Evolutionary conservation across 2,888 invertebrate species (phyloP), one percentile per base, ranked within the genome.

Genomic region (Neria commutata): DNA sequence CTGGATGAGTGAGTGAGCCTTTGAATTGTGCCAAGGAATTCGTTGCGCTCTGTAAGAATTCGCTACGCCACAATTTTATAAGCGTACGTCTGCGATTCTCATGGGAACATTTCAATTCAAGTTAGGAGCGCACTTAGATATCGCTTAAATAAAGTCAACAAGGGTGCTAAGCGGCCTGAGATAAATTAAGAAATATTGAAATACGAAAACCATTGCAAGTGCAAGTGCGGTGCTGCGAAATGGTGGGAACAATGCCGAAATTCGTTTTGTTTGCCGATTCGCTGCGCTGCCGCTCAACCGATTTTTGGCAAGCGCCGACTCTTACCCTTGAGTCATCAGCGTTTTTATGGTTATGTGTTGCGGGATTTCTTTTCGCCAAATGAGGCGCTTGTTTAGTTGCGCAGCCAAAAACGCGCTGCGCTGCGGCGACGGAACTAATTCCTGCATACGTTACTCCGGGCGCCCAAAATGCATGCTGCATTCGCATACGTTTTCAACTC

Each of bases 21-120:
- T 51, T 55, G 58, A 49, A 60, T 58, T 64, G 62, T 63, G 61
- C 56, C 56, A 61, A 47, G 60, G 64, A 69, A 81, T 81, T 81
- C 69, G 81, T 61, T 76, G 67, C 75, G 80, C 81, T 78, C 75
- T 78, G 81, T 78, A 73, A 74, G 66, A 75, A 81, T 81, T 81
- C 61, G 80, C 52, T 64, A 72, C 65, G 72, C 75, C 29, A 70
- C 66, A 74, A 68, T 70, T 33, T 42, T 45, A 23, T 47, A 46
- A 33, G 54, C 54, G 23, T 24, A 29, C 29, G 40, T 26, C 10
- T 19, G 40, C 34, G 21, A 53, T 25, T 58, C 72, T 66, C 75
- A 64, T 75, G 75, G 72, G 75, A 72, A 67, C 47, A 25, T 37
- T 34, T 47, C 48, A 33, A 54, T 14, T 6, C 33, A 25, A 48